These are phyloP conservation scores for Yponomeuta sedellus DNA, from an alignment of 2,888 invertebrate species.

Conservation along the genomic window DNA sequence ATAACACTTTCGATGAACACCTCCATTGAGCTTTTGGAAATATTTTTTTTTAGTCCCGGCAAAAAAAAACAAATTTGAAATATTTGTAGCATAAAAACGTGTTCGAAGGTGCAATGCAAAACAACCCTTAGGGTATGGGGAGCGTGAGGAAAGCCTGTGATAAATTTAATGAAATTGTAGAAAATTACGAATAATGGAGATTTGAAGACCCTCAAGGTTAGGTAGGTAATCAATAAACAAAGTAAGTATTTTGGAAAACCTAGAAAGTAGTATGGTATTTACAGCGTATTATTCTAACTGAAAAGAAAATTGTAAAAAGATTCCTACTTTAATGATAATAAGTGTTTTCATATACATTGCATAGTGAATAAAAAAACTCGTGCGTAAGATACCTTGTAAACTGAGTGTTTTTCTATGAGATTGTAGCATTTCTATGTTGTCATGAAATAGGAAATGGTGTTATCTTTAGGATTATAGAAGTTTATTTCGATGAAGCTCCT, in stretches of 20 bases:
- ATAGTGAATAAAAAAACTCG: constrained; percentile 32
- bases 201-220: neutral
- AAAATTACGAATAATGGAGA: constrained; percentile 33
- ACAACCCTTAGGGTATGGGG: constrained; percentile 56
- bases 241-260: constrained; percentile 5
- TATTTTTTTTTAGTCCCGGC: no score
- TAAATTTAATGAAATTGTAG: constrained; percentile 52
- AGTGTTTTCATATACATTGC: constrained; percentile 59
- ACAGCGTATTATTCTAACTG: constrained; percentile 37
- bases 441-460: constrained; percentile 22
- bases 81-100: neutral
- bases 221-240: neutral
- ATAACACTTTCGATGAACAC: no score
- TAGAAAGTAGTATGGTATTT: constrained; percentile 35
- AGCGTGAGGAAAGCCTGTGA: constrained; percentile 66
- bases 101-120: constrained; percentile 57
- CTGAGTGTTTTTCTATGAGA: constrained; percentile 49
- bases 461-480: neutral
- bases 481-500: neutral
- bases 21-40: no score
- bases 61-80: no score
- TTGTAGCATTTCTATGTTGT: constrained; percentile 38
- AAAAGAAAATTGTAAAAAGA: constrained; percentile 30
- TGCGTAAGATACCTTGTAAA: constrained; percentile 7
- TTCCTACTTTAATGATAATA: constrained; percentile 36